Percentiles rank a stretch among this genome's conserved stretches.
These are phyloP conservation scores for Cydia strobilella DNA, from an alignment of 1,140 invertebrate species.

Conservation along the genomic window DNA sequence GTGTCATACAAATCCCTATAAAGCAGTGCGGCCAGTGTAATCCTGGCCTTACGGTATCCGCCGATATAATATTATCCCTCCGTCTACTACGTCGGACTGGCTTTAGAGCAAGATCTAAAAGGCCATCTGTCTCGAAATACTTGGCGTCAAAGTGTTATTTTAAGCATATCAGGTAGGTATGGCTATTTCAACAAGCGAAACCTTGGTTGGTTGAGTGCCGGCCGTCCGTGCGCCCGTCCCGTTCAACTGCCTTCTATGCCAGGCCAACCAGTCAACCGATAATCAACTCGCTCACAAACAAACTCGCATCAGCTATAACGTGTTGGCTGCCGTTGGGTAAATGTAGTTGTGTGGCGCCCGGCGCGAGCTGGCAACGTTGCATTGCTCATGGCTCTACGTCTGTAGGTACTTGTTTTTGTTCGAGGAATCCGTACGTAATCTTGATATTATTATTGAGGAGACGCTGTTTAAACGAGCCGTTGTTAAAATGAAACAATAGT, in stretches of 20 bases:
- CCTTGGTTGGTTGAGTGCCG: conserved; percentile 17
- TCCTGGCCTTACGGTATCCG: too few relatives aligned
- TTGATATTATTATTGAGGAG: conserved; percentile 33
- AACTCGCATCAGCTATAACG: conserved; percentile 24
- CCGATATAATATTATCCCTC: too few relatives aligned
- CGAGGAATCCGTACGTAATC: conserved; percentile 41
- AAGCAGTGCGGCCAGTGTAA: too few relatives aligned
- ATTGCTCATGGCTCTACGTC: conserved; percentile 32
- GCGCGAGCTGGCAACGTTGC: conserved; percentile 68
- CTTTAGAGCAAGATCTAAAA: not conserved
- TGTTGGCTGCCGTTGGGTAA: conserved; percentile 45
- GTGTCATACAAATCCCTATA: too few relatives aligned
- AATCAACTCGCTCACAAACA: conserved; percentile 48
- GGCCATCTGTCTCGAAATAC: not conserved
- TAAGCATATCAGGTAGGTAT: not conserved
- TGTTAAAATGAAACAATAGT: conserved; percentile 29
- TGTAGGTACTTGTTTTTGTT: conserved; percentile 48
- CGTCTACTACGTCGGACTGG: too few relatives aligned
- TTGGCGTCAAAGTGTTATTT: conserved; percentile 5
- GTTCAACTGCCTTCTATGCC: conserved; percentile 27
- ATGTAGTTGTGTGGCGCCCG: conserved; percentile 55
- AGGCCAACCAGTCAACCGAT: conserved; percentile 39
- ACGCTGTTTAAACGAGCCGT: conserved; percentile 19
- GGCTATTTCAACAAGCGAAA: conserved; percentile 24
- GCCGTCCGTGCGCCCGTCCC: conserved; percentile 7